phyloP scores from a whole-genome alignment of 2,797 vertebrate genomes.

The Melanotaenia pygmaea region DNA sequence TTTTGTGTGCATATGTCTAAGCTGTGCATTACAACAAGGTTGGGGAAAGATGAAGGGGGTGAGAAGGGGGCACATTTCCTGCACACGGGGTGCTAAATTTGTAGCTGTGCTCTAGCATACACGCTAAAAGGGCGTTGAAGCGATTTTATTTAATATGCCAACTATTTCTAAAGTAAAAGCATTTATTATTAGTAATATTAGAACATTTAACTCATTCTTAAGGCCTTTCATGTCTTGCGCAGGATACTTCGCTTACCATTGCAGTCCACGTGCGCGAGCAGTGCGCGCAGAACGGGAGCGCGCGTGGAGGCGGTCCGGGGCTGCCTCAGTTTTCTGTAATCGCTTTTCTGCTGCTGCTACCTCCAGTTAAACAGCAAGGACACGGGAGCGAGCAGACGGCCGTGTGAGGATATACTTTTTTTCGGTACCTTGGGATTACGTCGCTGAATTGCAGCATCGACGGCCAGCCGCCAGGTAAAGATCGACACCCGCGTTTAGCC shows the following conservation, averaged over 20 bases:
- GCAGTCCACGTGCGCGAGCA: slow-evolving; percentile 68
- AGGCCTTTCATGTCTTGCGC: slow-evolving; percentile 4
- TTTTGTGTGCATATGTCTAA: not conserved
- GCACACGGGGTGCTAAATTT: not conserved
- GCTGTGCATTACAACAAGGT: not conserved
- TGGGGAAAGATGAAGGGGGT: not conserved
- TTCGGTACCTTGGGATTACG: slow-evolving; percentile 74
- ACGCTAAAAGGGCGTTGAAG: too few relatives aligned
- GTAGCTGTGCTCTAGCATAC: too few relatives aligned
- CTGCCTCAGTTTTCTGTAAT: slow-evolving; percentile 78
- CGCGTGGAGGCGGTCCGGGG: slow-evolving; percentile 86
- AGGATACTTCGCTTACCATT: slow-evolving; percentile 25
- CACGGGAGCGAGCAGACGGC: slow-evolving; percentile 80
- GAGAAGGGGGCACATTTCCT: slow-evolving; percentile 2
- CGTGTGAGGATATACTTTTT: slow-evolving; percentile 77
- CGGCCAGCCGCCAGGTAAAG: slow-evolving; percentile 82
- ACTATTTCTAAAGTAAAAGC: too few relatives aligned
- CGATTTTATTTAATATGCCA: too few relatives aligned
- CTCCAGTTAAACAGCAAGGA: slow-evolving; percentile 82
- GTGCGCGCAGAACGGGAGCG: slow-evolving; percentile 72
- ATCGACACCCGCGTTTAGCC: slow-evolving; percentile 36
- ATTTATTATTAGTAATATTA: too few relatives aligned
- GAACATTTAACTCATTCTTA: not conserved
- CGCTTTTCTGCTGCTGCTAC: slow-evolving; percentile 73
- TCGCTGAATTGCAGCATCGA: slow-evolving; percentile 78